Conservation (phyloP, 1,140 invertebrate species). For the Cephus cinctus region DNA sequence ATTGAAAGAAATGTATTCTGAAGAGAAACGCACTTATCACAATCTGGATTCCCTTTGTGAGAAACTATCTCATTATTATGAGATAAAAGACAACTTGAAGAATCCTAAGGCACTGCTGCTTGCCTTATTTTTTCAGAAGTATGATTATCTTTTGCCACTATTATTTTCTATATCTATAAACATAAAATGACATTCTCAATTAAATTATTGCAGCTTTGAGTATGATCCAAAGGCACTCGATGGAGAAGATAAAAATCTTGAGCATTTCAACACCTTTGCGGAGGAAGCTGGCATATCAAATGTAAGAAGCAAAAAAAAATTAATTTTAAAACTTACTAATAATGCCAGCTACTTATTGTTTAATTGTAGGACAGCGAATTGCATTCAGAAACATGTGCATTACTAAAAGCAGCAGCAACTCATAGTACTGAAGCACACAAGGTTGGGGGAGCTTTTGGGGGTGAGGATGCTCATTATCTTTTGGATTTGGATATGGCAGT, state of each 20-base stretch:
- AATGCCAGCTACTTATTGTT: background rate
- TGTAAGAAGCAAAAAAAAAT: conserved; percentile 43
- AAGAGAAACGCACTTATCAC: conserved; percentile 53
- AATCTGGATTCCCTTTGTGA: conserved; percentile 53
- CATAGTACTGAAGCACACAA: conserved; percentile 65
- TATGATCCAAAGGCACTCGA: conserved; percentile 56
- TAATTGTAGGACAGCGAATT: conserved; percentile 46
- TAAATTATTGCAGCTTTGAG: conserved; percentile 48
- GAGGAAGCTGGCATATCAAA: conserved; percentile 44
- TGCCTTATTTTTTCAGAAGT: conserved; percentile 62
- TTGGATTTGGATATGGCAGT: conserved; percentile 64
- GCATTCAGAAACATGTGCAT: conserved; percentile 50
- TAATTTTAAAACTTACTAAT: conserved; percentile 2
- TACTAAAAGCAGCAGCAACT: conserved; percentile 57
- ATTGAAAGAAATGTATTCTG: conserved; percentile 45
- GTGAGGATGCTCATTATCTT: conserved; percentile 63
- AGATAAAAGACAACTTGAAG: conserved; percentile 51
- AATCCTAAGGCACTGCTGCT: conserved; percentile 53
- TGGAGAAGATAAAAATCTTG: conserved; percentile 52
- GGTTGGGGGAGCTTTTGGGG: conserved; percentile 56
- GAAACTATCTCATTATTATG: conserved; percentile 54
- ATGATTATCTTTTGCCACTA: conserved; percentile 22
- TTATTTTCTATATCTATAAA: background rate
- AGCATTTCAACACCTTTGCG: conserved; percentile 52
- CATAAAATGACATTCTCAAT: background rate